Evolutionary conservation across 37 sponge, comb jelly and placozoan species (phyloP).

Genomic region (Beroe forskalii): DNA sequence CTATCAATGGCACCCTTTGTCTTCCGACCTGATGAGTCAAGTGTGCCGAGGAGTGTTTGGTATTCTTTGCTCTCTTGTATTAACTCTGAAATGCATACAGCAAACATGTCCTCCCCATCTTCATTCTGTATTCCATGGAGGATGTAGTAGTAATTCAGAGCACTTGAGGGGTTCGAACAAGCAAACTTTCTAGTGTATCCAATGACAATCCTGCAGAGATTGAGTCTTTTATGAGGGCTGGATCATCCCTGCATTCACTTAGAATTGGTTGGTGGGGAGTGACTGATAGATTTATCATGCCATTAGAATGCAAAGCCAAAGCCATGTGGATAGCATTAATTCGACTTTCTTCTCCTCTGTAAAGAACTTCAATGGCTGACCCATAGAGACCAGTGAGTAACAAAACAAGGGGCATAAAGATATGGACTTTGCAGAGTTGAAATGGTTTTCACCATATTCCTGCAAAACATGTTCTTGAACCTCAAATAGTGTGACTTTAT

Average conservation of each 20-base stretch:
- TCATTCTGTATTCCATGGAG: slow-evolving; percentile 66
- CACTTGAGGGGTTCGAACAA: slow-evolving; percentile 90
- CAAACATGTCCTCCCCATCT: slow-evolving; percentile 67
- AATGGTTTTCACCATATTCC: slow-evolving; percentile 77
- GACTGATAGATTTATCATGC: slow-evolving; percentile 74
- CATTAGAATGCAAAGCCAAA: slow-evolving; percentile 79
- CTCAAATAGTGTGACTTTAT: slow-evolving; percentile 72
- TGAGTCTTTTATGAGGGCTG: slow-evolving; percentile 73
- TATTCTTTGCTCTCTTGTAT: slow-evolving; percentile 67
- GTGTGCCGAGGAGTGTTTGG: slow-evolving; percentile 84
- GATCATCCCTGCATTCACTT: slow-evolving; percentile 67
- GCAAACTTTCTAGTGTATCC: slow-evolving; percentile 85
- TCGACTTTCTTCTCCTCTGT: slow-evolving; percentile 73
- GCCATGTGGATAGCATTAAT: slow-evolving; percentile 96
- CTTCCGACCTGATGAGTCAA: slow-evolving; percentile 67
- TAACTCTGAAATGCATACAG: slow-evolving; percentile 63
- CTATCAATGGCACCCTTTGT: slow-evolving; percentile 74
- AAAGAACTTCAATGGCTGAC: slow-evolving; percentile 95
- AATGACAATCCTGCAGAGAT: slow-evolving; percentile 83
- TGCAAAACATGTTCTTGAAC: slow-evolving; percentile 76
- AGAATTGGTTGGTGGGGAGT: slow-evolving; percentile 71
- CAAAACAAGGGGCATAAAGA: slow-evolving; percentile 34
- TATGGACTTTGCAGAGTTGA: slow-evolving; percentile 33
- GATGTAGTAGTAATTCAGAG: slow-evolving; percentile 89
- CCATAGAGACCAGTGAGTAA: slow-evolving; percentile 57